phyloP scores from a whole-genome alignment of 2,113 vertebrate species.

The Columbina picui region DNA sequence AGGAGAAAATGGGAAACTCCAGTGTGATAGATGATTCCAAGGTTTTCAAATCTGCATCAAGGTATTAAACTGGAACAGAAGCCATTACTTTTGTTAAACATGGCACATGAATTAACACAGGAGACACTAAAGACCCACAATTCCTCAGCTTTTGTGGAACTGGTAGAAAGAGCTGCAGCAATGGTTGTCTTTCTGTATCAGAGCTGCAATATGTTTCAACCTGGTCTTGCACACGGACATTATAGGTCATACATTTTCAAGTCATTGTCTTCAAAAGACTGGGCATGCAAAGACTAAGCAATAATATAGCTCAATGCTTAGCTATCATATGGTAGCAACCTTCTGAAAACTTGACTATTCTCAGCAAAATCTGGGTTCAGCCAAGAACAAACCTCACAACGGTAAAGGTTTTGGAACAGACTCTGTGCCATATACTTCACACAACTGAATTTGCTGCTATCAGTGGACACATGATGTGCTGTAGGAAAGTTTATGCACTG shows the following conservation, averaged over 20 bases:
- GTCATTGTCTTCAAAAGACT: neutral
- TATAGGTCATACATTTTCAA: neutral
- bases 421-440: neutral
- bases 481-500: neutral
- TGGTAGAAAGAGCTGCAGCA: neutral
- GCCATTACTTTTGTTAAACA: neutral
- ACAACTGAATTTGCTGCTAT: neutral
- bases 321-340: neutral
- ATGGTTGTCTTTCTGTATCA: rapidly evolving
- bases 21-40: neutral
- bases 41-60: neutral
- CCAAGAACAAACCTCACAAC: neutral
- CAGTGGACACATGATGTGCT: neutral
- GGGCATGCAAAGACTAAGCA: neutral
- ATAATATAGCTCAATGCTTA: neutral
- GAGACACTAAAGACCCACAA: neutral
- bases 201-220: neutral
- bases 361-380: neutral
- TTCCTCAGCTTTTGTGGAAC: neutral
- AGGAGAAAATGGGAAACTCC: neutral
- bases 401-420: neutral
- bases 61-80: neutral
- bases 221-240: neutral
- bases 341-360: neutral
- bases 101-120: neutral